Evolutionary conservation across 2,888 invertebrate species (phyloP), one percentile per base, ranked within the genome.

Genomic region (Xestia ashworthii): DNA sequence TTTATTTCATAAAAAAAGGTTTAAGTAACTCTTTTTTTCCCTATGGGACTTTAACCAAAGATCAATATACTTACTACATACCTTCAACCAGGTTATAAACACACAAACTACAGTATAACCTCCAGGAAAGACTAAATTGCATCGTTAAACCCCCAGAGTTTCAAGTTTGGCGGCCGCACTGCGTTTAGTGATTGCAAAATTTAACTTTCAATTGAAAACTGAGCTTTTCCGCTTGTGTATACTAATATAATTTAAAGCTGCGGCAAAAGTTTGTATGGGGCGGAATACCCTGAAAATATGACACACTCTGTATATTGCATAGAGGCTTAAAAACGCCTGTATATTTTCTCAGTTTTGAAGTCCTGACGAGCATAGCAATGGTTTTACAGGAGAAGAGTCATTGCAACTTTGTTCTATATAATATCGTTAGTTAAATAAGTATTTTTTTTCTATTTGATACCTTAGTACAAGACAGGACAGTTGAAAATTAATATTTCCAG

Each of bases 121-220:
- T 74, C 44, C 38, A 70, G 74, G 70, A 74, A 72, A 71, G 64
- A 72, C 83, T 80, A 83, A 87, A 83, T 85, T 83, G 80, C 80
- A 85, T 75, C 76, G 80, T 74, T 58, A 32, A 68, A 75, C 58
- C 84, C 77, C 81, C 32, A 16, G 84, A 62, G 87, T 72, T 82
- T 84, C 74, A 74, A 86, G 82, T 82, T 84, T 82, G 83, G 66
- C 78, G 76, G 46, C 74, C 68, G 78, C 76, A 83, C 76, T 80
- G 79, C 73, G 78, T 85, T 83, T 81, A 85, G 81, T 75, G 79
- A 87, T 81, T 83, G 72, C 83, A 80, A 85, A 83, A 83, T 86
- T 81, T 80, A 80, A 81, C 81, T 80, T 78, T 74, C 68, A 78
- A 86, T 86, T 86, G 86, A 82, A 85, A 85, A 81, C 78, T 75